phyloP scores from a whole-genome alignment of 2,888 invertebrate genomes.

The Mythimna lalbum region DNA sequence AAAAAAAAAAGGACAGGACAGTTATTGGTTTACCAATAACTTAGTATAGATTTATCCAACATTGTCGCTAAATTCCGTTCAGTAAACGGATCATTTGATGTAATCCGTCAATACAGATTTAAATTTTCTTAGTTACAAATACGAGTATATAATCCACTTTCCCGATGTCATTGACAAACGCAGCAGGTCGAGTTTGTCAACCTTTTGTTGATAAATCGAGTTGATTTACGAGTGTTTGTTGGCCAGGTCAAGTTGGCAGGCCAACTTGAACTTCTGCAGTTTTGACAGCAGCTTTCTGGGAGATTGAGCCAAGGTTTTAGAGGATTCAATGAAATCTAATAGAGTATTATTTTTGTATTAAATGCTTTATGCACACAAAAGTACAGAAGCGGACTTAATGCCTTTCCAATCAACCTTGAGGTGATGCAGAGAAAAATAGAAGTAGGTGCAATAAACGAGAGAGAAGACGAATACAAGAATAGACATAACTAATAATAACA shows the following conservation, averaged over 20 bases:
- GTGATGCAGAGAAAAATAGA: no score
- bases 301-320: neutral
- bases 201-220: constrained; percentile 41
- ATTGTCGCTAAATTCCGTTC: no score
- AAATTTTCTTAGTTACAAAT: constrained; percentile 7
- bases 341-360: no score
- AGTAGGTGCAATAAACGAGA: no score
- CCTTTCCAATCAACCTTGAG: no score
- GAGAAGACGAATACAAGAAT: no score
- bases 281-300: constrained; percentile 17
- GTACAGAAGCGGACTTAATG: no score
- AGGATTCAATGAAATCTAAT: neutral
- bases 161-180: constrained; percentile 31
- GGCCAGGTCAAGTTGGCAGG: constrained; percentile 12
- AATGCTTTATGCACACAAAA: no score
- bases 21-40: no score
- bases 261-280: neutral
- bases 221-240: constrained; percentile 47
- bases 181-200: constrained; percentile 23
- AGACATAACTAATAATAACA: no score
- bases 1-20: no score
- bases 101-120: neutral
- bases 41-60: no score
- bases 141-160: constrained; percentile 28
- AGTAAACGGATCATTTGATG: neutral